These are phyloP conservation scores for Bucco capensis DNA, from an alignment of 2,113 vertebrate genomes.

Conservation along the genomic window DNA sequence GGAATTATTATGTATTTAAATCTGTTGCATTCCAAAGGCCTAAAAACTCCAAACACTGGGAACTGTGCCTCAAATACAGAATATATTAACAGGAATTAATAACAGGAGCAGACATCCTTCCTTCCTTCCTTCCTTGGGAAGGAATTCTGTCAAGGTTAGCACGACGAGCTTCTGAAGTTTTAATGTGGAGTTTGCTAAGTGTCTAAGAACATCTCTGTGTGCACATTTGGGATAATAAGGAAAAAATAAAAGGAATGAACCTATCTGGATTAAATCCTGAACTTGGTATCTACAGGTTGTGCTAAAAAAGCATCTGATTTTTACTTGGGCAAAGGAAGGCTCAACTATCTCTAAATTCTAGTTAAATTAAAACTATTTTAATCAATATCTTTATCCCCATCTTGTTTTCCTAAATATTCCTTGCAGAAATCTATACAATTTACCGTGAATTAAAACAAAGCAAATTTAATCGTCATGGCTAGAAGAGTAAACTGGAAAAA, in stretches of 20 bases:
- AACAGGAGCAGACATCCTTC: background rate
- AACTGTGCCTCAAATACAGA: background rate
- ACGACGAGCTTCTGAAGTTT: constrained; percentile 10
- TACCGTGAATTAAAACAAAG: background rate
- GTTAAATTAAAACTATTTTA: background rate
- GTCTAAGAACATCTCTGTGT: background rate
- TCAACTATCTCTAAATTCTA: background rate
- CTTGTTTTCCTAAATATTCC: background rate
- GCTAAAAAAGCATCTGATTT: background rate
- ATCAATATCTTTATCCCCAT: background rate
- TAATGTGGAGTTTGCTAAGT: background rate
- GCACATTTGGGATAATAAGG: background rate
- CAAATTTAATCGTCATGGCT: background rate
- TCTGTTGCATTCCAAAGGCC: background rate
- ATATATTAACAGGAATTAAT: background rate
- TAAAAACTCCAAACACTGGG: background rate
- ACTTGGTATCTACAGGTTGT: background rate
- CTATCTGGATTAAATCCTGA: background rate
- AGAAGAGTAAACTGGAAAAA: background rate
- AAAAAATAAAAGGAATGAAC: background rate
- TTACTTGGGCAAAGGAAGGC: background rate
- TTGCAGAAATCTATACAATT: background rate
- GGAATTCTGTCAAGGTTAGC: constrained; percentile 1
- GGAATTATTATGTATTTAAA: background rate
- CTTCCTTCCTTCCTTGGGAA: background rate